A percentile compares a stretch with the other conserved stretches of the same genome.
Conservation (phyloP, 2,113 vertebrate species). For the Rhinogobius similis region DNA sequence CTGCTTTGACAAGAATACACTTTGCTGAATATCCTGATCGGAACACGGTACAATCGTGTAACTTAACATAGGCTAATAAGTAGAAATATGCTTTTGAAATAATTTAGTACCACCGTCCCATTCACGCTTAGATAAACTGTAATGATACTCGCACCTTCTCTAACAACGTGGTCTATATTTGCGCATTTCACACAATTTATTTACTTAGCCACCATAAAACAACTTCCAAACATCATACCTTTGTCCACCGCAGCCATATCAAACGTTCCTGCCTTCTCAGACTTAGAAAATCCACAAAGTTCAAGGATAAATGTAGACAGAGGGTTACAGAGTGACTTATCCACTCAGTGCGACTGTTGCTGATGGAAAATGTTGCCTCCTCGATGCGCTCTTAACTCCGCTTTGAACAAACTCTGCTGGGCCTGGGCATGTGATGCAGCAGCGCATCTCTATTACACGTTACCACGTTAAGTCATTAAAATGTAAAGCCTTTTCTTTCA, state of each 20-base stretch:
- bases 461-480: neutral
- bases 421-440: slow-evolving; percentile 23
- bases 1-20: neutral
- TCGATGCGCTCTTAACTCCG: slow-evolving; percentile 29
- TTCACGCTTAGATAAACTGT: slow-evolving; percentile 21
- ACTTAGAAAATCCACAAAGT: neutral
- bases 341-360: slow-evolving; percentile 25
- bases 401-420: slow-evolving; percentile 18
- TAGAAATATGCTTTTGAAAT: slow-evolving; percentile 5
- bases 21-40: neutral
- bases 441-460: slow-evolving; percentile 20
- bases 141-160: too few relatives aligned
- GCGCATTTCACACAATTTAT: neutral
- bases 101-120: slow-evolving; percentile 32
- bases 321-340: slow-evolving; percentile 7
- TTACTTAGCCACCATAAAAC: neutral
- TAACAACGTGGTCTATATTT: neutral
- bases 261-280: slow-evolving; percentile 13
- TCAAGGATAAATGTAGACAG: slow-evolving; percentile 23
- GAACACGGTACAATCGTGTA: neutral
- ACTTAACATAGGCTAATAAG: slow-evolving; percentile 31
- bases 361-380: slow-evolving; percentile 51
- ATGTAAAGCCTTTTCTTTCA: slow-evolving; percentile 7
- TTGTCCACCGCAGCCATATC: slow-evolving; percentile 54
- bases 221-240: slow-evolving; percentile 44